These are phyloP conservation scores for Trididemnum clinides DNA, from an alignment of 23 tunicate species.

Conservation along the genomic window DNA sequence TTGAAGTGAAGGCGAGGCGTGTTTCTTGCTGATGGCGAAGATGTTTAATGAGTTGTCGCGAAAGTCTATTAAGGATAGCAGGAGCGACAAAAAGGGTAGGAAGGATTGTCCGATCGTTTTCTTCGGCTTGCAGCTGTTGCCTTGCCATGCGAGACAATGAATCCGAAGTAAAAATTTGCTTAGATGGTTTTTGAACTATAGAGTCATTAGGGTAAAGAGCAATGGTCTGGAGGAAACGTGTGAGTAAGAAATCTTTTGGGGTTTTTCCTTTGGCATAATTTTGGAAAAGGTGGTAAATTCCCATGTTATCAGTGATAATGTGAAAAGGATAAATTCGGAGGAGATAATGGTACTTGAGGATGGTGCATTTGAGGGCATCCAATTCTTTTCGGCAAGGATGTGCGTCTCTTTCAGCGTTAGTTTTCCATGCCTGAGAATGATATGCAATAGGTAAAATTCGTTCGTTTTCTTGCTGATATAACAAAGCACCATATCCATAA, in stretches of 20 bases:
- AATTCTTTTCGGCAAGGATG: neutral
- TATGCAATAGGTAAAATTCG: conserved; percentile 21
- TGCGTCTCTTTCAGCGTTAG: neutral
- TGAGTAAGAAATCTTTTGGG: neutral
- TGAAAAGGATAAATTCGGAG: neutral
- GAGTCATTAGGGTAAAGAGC: neutral
- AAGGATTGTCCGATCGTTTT: neutral
- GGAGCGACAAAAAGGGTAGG: too few species aligned
- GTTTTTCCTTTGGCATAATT: neutral
- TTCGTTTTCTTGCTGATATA: too few species aligned
- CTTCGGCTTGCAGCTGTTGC: neutral
- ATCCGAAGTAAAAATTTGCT: neutral
- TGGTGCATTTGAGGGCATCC: neutral
- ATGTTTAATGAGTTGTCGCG: too few species aligned
- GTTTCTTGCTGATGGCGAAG: too few species aligned
- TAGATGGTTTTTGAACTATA: neutral
- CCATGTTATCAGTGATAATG: neutral
- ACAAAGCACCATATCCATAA: neutral
- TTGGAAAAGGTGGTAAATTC: neutral
- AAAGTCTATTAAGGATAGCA: too few species aligned
- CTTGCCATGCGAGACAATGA: neutral
- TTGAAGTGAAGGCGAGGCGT: too few species aligned
- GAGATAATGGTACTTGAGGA: neutral
- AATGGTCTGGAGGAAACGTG: neutral
- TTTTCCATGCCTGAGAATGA: neutral